Conservation (phyloP, 2,888 invertebrate genomes). For the Trichogramma evanescens region DNA sequence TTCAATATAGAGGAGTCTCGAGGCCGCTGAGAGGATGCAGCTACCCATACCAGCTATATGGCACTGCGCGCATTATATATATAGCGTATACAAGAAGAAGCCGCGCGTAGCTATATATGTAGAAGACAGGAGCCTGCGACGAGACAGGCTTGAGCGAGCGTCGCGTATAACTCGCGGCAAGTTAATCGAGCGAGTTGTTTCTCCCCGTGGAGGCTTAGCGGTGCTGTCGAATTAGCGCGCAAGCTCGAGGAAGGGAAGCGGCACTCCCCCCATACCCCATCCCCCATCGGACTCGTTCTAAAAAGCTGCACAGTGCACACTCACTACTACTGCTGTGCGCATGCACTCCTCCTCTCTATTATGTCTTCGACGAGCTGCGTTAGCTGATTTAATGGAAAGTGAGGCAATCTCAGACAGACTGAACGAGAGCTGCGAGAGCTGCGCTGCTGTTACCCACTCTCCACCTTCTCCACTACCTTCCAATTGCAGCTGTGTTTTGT, state of each 20-base stretch:
- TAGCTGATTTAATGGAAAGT: slow-evolving; percentile 34
- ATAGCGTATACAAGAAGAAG: too few relatives aligned
- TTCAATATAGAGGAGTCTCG: too few relatives aligned
- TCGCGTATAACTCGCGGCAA: slow-evolving; percentile 17
- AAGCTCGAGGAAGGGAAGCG: slow-evolving; percentile 2
- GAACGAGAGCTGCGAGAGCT: not conserved
- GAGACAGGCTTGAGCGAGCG: not conserved
- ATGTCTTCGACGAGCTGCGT: slow-evolving; percentile 20
- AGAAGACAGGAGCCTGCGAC: not conserved
- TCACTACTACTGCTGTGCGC: not conserved
- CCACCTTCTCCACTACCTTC: not conserved
- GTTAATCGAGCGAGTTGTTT: slow-evolving; percentile 36
- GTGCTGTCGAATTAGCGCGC: slow-evolving; percentile 10
- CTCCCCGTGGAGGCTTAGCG: slow-evolving; percentile 23
- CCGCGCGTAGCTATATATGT: not conserved
- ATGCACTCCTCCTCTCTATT: slow-evolving; percentile 16
- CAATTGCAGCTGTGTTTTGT: too few relatives aligned
- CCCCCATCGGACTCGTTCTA: too few relatives aligned
- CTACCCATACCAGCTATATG: too few relatives aligned
- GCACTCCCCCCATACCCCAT: not conserved
- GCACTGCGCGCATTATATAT: too few relatives aligned
- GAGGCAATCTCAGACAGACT: slow-evolving; percentile 31
- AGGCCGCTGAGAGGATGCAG: too few relatives aligned
- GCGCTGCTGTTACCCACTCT: not conserved
- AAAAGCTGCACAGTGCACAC: too few relatives aligned